A percentile compares a stretch with the other conserved stretches of the same genome.
Evolutionary conservation across 2,888 invertebrate genomes (phyloP).

Genomic region (Candidula unifasciata): DNA sequence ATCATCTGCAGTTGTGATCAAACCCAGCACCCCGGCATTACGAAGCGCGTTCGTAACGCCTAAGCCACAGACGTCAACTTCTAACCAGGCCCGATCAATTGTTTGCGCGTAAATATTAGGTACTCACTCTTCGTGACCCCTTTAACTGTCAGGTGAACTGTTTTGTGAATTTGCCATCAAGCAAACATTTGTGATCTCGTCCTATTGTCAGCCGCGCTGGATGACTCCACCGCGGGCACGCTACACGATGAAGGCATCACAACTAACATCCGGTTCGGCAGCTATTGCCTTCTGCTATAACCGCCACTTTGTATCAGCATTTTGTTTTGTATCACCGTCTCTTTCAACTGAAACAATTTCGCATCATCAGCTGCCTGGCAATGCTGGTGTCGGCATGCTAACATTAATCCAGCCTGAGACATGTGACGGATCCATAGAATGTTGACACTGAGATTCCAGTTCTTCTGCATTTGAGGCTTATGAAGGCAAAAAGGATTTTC

Average conservation of each 20-base stretch:
- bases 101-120: not conserved
- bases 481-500: too few relatives aligned
- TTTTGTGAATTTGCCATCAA: not conserved
- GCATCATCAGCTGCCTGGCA: too few relatives aligned
- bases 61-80: too few relatives aligned
- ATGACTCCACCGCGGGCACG: not conserved
- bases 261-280: not conserved
- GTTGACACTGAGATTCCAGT: too few relatives aligned
- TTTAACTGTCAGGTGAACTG: not conserved
- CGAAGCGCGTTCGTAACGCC: too few relatives aligned
- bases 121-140: not conserved
- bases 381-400: too few relatives aligned
- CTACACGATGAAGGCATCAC: not conserved
- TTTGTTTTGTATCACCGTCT: not conserved
- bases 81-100: not conserved
- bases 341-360: not conserved
- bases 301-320: not conserved
- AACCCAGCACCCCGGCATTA: too few relatives aligned
- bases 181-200: slow-evolving; percentile 19
- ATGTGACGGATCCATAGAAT: too few relatives aligned
- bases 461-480: too few relatives aligned
- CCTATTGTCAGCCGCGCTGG: not conserved
- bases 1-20: too few relatives aligned
- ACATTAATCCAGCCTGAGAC: not conserved
- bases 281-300: not conserved